Percentiles rank a stretch among this genome's conserved stretches.
phyloP scores from a whole-genome alignment of 2,888 invertebrate genomes.

The Nomada ferruginata region DNA sequence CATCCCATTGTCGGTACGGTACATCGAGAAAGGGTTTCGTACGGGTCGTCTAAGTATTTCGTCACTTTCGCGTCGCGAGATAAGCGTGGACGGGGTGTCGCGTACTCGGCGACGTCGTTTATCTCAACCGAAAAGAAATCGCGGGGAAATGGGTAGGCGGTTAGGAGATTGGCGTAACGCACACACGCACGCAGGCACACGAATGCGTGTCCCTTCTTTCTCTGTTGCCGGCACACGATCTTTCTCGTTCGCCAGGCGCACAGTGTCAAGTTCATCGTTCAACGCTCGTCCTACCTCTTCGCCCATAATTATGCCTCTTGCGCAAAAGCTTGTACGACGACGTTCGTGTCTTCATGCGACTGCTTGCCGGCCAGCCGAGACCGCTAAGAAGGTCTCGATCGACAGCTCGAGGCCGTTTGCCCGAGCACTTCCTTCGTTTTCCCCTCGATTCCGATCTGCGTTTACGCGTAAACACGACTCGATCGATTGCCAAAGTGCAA shows the following conservation, averaged over 20 bases:
- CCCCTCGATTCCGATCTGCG: constrained; percentile 11
- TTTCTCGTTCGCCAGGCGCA: constrained; percentile 43
- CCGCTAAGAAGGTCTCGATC: constrained; percentile 56
- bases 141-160: constrained; percentile 35
- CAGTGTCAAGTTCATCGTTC: constrained; percentile 79
- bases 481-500: background rate
- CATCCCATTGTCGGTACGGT: too few relatives aligned
- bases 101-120: constrained; percentile 14
- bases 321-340: constrained; percentile 71
- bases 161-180: background rate
- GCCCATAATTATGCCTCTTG: constrained; percentile 75
- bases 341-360: constrained; percentile 67
- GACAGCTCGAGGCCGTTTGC: constrained; percentile 69
- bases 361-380: constrained; percentile 61
- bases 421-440: constrained; percentile 43
- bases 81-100: constrained; percentile 18
- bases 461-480: constrained; percentile 5
- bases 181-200: background rate
- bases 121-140: constrained; percentile 16
- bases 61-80: constrained; percentile 33
- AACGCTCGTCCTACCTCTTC: constrained; percentile 76
- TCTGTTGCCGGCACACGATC: background rate
- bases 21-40: constrained; percentile 13
- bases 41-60: constrained; percentile 28
- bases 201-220: background rate